A percentile compares a stretch with the other conserved stretches of the same genome.
phyloP scores from a whole-genome alignment of 2,797 vertebrate species.

The Chromis chromis region DNA sequence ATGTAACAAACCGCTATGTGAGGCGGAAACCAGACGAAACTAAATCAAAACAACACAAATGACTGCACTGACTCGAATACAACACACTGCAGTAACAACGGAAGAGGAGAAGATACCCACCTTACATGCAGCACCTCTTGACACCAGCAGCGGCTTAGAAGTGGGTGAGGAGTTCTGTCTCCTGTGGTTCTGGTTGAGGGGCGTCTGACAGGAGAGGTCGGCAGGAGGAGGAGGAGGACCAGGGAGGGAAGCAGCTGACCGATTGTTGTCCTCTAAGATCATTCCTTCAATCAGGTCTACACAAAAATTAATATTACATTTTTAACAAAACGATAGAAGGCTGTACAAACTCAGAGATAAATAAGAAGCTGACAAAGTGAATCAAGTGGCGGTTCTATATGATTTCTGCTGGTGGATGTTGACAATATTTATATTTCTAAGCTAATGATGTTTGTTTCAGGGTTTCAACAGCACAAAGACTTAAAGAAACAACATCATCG shows the following conservation, averaged over 20 bases:
- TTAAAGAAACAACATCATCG: too few relatives aligned
- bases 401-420: background rate
- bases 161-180: constrained; percentile 16
- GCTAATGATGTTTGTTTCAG: too few relatives aligned
- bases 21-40: background rate
- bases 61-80: background rate
- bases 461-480: too few relatives aligned
- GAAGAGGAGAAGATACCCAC: constrained; percentile 38
- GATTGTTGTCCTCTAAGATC: constrained; percentile 57
- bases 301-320: background rate
- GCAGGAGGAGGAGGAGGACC: constrained; percentile 69
- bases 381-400: background rate
- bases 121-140: constrained; percentile 74
- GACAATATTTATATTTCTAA: background rate
- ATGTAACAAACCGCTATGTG: constrained; percentile 3
- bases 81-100: background rate
- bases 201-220: constrained; percentile 15
- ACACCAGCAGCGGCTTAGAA: constrained; percentile 66
- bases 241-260: constrained; percentile 37
- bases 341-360: background rate
- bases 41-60: constrained; percentile 12
- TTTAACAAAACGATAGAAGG: background rate
- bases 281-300: constrained; percentile 80
- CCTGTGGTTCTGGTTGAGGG: constrained; percentile 15
- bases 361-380: background rate